Conservation (phyloP, 2,113 vertebrate species). For the Corythornis cristatus region DNA sequence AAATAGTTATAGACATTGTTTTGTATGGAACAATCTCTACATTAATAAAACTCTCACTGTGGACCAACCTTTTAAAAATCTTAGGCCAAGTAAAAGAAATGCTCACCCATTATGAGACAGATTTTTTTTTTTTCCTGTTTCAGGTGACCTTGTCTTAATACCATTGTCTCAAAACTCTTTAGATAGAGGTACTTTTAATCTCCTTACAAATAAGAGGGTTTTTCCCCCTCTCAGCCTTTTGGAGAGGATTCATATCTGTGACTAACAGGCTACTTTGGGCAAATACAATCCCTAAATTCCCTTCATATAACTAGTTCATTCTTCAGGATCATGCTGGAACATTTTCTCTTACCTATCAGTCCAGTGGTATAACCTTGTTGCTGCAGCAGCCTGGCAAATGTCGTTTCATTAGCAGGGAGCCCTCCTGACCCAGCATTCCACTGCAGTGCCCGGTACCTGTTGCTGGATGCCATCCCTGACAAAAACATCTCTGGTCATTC, state of each 20-base stretch:
- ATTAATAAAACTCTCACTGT: not conserved
- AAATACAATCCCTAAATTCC: not conserved
- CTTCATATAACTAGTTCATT: not conserved
- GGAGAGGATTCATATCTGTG: not conserved
- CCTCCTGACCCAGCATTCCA: slow-evolving; percentile 66
- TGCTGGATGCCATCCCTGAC: slow-evolving; percentile 43
- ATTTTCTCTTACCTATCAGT: slow-evolving; percentile 52
- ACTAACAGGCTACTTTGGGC: not conserved
- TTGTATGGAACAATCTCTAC: not conserved
- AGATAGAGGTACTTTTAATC: not conserved
- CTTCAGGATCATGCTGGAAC: not conserved
- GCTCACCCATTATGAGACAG: not conserved
- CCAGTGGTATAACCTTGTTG: slow-evolving; percentile 66
- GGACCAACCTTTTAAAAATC: not conserved
- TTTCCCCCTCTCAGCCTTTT: not conserved
- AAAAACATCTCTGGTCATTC: not conserved
- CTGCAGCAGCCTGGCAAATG: slow-evolving; percentile 62
- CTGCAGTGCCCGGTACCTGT: not conserved
- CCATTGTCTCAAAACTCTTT: not conserved
- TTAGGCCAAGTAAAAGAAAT: not conserved
- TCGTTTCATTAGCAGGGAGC: slow-evolving; percentile 71
- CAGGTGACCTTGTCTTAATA: not conserved
- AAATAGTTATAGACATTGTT: not conserved
- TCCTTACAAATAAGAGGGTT: not conserved
- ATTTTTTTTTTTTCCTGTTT: not conserved